Conservation (phyloP, 2,888 invertebrate species). For the Habroteleia sp. region DNA sequence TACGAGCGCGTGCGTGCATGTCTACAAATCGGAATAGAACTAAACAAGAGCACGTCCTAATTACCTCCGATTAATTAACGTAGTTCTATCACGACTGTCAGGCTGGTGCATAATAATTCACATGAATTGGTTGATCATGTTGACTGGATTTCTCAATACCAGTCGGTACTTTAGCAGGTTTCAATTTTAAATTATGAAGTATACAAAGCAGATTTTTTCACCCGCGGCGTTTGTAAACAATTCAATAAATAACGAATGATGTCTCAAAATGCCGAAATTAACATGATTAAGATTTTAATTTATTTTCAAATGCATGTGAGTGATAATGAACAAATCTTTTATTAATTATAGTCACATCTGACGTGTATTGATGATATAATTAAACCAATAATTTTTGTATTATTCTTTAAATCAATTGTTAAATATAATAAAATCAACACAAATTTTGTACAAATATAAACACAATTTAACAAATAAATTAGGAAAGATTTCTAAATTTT, state of each 20-base stretch:
- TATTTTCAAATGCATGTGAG: constrained; percentile 14
- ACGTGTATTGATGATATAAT: too few species aligned
- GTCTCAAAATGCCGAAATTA: constrained; percentile 25
- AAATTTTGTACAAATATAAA: too few species aligned
- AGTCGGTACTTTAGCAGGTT: constrained; percentile 42
- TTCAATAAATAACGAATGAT: constrained; percentile 29
- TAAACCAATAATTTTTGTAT: too few species aligned
- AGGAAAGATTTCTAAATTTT: too few species aligned
- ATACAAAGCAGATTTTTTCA: constrained; percentile 5
- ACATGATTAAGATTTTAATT: constrained; percentile 25
- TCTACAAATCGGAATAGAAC: constrained; percentile 60
- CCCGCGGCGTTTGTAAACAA: neutral
- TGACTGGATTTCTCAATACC: constrained; percentile 52
- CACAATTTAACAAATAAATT: too few species aligned
- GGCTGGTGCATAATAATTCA: constrained; percentile 63
- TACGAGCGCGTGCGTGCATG: constrained; percentile 46
- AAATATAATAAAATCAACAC: too few species aligned
- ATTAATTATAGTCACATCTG: too few species aligned
- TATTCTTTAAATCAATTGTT: too few species aligned
- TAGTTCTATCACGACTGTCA: constrained; percentile 55
- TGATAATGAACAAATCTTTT: too few species aligned
- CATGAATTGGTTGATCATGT: constrained; percentile 57
- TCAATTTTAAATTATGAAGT: constrained; percentile 49
- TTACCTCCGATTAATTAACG: constrained; percentile 63
- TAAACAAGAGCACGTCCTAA: constrained; percentile 60